Evolutionary conservation across 2,888 invertebrate species (phyloP).

Genomic region (Andrena bucephala): DNA sequence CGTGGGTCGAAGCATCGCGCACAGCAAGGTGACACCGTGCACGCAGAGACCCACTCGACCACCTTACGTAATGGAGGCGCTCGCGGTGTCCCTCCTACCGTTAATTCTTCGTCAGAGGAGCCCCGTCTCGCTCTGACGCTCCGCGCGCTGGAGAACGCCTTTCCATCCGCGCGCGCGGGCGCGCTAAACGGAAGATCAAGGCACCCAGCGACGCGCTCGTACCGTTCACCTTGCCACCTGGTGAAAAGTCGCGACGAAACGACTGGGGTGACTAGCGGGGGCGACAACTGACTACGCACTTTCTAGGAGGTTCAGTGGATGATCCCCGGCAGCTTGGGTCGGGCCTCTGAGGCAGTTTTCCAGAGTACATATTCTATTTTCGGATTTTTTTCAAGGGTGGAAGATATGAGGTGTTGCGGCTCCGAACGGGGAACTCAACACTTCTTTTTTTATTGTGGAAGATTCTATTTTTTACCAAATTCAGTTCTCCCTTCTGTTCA

Average conservation of each 20-base stretch:
- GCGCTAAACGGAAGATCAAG: conserved; percentile 44
- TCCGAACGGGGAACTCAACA: no score
- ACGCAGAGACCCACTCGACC: conserved; percentile 63
- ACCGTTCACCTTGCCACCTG: conserved; percentile 46
- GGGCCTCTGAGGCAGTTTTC: no score
- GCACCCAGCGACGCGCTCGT: conserved; percentile 27
- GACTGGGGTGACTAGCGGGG: not conserved
- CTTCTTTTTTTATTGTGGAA: no score
- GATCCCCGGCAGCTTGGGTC: no score
- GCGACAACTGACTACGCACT: no score
- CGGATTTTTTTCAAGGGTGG: no score
- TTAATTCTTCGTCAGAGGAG: conserved; percentile 30
- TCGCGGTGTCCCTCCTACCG: conserved; percentile 12
- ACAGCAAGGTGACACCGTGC: conserved; percentile 79
- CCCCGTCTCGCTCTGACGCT: conserved; percentile 23
- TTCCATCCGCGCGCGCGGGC: conserved; percentile 23
- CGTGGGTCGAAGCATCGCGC: conserved; percentile 75
- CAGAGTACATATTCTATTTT: no score
- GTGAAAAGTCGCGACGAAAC: conserved; percentile 46
- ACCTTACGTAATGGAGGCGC: conserved; percentile 70
- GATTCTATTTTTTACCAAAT: no score
- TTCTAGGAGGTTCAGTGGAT: no score
- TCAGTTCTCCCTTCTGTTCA: no score
- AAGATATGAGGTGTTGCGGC: no score
- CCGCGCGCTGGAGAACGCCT: conserved; percentile 23